phyloP scores from a whole-genome alignment of 2,888 invertebrate genomes.

The Acanthosepion lycidas region DNA sequence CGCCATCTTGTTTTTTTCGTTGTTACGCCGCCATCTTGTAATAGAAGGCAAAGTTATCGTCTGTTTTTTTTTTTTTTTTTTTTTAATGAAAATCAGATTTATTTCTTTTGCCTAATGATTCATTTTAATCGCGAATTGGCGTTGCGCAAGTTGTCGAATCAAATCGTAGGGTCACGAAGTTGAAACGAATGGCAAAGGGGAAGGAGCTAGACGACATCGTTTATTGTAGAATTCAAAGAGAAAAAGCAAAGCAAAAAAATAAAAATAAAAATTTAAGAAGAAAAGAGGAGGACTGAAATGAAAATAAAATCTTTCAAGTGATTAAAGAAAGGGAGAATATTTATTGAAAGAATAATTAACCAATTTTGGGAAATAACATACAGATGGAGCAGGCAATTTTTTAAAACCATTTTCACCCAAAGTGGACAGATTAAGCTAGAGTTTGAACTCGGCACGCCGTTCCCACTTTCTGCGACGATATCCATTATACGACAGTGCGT shows the following conservation, averaged over 20 bases:
- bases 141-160: background rate
- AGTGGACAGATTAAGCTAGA: no score
- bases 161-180: background rate
- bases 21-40: background rate
- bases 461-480: no score
- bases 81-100: background rate
- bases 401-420: no score
- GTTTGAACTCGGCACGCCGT: no score
- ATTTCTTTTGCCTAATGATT: background rate
- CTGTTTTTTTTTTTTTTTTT: background rate
- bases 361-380: no score
- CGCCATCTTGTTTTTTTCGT: background rate
- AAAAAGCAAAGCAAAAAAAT: background rate
- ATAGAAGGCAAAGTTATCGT: background rate
- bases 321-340: background rate
- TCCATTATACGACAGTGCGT: no score
- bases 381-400: no score
- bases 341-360: background rate
- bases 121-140: background rate
- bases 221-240: background rate
- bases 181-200: background rate
- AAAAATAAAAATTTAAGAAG: background rate
- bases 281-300: background rate
- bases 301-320: no score
- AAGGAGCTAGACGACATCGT: background rate